A percentile compares a stretch with the other conserved stretches of the same genome.
phyloP scores from a whole-genome alignment of 1,140 invertebrate genomes.

The Galendromus occidentalis region DNA sequence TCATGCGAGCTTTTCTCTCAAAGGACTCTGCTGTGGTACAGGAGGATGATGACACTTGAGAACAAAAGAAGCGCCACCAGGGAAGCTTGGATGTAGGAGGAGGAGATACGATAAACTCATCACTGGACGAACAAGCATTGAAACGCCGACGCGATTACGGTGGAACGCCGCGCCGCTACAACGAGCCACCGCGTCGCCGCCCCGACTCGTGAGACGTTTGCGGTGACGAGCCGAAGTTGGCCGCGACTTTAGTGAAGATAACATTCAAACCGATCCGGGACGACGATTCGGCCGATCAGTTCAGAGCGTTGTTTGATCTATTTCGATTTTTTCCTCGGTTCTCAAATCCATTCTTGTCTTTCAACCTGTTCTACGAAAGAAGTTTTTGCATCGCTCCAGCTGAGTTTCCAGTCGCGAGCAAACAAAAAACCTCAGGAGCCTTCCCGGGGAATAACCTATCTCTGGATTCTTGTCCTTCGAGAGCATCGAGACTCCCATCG shows the following conservation, averaged over 20 bases:
- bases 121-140: neutral
- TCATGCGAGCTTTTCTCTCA: neutral
- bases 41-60: constrained; percentile 7
- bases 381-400: no score
- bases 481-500: no score
- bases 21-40: neutral
- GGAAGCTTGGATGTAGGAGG: neutral
- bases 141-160: neutral
- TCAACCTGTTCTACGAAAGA: no score
- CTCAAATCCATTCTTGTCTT: no score
- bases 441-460: no score
- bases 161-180: neutral
- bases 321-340: no score
- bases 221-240: neutral
- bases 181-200: neutral
- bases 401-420: no score
- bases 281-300: no score
- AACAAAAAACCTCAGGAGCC: no score
- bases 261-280: neutral
- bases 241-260: neutral
- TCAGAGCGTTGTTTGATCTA: no score
- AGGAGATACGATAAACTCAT: constrained; percentile 3
- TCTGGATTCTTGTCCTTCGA: no score
- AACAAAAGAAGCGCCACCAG: neutral
- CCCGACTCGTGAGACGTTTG: neutral